These are phyloP conservation scores for Atopsyche davidsoni DNA, from an alignment of 1,140 invertebrate genomes.

Conservation along the genomic window DNA sequence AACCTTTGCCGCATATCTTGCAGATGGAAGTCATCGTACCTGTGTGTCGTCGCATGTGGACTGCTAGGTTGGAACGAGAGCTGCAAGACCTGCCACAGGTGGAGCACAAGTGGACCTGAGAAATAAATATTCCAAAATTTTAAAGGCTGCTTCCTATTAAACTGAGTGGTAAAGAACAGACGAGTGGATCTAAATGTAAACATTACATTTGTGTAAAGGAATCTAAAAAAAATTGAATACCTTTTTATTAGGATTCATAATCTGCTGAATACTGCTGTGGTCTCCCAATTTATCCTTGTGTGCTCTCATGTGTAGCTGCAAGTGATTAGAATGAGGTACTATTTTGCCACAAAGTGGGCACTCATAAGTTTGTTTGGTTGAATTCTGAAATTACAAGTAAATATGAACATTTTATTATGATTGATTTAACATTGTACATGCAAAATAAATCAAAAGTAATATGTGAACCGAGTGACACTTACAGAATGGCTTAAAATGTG, in stretches of 20 bases:
- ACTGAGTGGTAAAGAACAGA: conserved; percentile 1
- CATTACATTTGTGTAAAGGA: too few relatives aligned
- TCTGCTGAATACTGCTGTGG: conserved; percentile 10
- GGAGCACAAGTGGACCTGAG: conserved; percentile 34
- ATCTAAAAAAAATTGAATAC: conserved; percentile 5
- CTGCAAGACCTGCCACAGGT: conserved; percentile 34
- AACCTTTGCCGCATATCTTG: conserved; percentile 58
- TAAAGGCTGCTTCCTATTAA: background rate
- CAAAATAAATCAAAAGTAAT: background rate
- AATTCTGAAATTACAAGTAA: conserved; percentile 5
- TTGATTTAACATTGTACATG: background rate
- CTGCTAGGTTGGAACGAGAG: conserved; percentile 35
- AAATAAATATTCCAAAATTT: conserved; percentile 4
- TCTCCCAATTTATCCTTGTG: conserved; percentile 26
- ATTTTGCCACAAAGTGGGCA: conserved; percentile 26
- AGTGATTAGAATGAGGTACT: conserved; percentile 24
- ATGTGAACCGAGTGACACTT: conserved; percentile 1
- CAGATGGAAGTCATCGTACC: conserved; percentile 56
- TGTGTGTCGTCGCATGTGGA: conserved; percentile 55
- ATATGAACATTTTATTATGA: conserved; percentile 3
- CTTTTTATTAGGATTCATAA: conserved; percentile 24
- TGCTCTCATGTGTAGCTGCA: conserved; percentile 24
- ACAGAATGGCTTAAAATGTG: conserved; percentile 22
- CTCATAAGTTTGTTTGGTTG: conserved; percentile 13
- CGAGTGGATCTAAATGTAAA: conserved; percentile 1